Conservation (phyloP, 2,113 vertebrate genomes). For the Phyllopteryx taeniolatus region DNA sequence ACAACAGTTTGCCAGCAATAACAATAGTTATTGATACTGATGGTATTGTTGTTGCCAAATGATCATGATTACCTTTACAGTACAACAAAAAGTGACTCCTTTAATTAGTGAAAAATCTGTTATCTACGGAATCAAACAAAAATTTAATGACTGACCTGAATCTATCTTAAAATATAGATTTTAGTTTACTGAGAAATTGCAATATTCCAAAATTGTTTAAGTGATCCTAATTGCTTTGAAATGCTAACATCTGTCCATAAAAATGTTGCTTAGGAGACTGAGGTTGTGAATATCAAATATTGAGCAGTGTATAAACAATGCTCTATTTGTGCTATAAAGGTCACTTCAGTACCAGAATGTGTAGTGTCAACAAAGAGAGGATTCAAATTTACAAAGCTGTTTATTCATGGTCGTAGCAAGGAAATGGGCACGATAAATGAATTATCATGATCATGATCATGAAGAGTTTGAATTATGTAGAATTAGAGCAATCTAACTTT, state of each 20-base stretch:
- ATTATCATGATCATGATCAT: not conserved
- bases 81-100: too few species aligned
- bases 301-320: not conserved
- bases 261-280: not conserved
- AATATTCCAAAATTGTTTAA: not conserved
- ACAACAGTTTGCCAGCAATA: not conserved
- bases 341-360: constrained; percentile 1
- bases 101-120: too few species aligned
- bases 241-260: not conserved
- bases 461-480: not conserved
- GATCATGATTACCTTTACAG: too few species aligned
- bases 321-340: constrained; percentile 4
- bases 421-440: not conserved
- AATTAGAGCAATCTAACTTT: not conserved
- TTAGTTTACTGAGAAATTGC: not conserved
- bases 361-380: constrained; percentile 2
- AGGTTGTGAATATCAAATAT: not conserved
- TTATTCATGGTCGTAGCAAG: not conserved
- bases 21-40: not conserved
- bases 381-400: not conserved
- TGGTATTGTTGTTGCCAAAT: too few species aligned
- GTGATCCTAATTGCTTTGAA: not conserved
- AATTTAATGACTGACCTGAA: not conserved
- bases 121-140: too few species aligned
- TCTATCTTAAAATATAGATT: not conserved